phyloP scores from a whole-genome alignment of 1,140 invertebrate genomes.

The Leptestheria dahalacensis region DNA sequence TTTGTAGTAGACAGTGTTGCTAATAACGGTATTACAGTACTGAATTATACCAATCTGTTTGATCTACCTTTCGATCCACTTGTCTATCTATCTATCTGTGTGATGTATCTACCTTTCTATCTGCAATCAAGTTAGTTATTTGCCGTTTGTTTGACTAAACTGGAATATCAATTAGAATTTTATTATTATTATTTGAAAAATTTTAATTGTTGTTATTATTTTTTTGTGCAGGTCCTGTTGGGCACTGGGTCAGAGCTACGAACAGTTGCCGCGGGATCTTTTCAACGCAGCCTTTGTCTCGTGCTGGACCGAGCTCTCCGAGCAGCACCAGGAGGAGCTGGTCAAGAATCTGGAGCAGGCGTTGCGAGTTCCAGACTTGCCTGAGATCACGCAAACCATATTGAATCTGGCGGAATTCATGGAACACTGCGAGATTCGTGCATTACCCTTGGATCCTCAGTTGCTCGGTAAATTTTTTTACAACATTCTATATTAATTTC shows the following conservation, averaged over 20 bases:
- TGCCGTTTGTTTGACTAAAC: neutral
- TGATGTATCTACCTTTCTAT: no score
- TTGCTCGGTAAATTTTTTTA: conserved; percentile 43
- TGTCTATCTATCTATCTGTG: no score
- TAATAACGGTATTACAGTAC: neutral
- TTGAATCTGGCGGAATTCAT: conserved; percentile 97
- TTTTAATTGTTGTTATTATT: neutral
- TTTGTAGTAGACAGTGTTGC: neutral
- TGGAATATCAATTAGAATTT: neutral
- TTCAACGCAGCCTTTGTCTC: conserved; percentile 99
- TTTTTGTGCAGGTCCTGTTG: conserved; percentile 71
- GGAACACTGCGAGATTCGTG: conserved; percentile 93
- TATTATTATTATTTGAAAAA: neutral
- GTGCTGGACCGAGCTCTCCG: conserved; percentile 90
- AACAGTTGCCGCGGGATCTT: conserved; percentile 79
- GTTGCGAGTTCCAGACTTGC: conserved; percentile 77
- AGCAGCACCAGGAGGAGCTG: conserved; percentile 66
- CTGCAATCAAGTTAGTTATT: conserved; percentile 1
- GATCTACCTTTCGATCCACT: no score
- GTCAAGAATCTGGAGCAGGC: conserved; percentile 77
- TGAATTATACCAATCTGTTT: no score
- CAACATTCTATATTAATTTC: neutral
- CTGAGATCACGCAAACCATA: conserved; percentile 94
- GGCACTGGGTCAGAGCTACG: conserved; percentile 83
- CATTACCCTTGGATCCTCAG: conserved; percentile 73